Evolutionary conservation across 2,888 invertebrate species (phyloP).

Genomic region (Scaptomyza cyrtandrae): DNA sequence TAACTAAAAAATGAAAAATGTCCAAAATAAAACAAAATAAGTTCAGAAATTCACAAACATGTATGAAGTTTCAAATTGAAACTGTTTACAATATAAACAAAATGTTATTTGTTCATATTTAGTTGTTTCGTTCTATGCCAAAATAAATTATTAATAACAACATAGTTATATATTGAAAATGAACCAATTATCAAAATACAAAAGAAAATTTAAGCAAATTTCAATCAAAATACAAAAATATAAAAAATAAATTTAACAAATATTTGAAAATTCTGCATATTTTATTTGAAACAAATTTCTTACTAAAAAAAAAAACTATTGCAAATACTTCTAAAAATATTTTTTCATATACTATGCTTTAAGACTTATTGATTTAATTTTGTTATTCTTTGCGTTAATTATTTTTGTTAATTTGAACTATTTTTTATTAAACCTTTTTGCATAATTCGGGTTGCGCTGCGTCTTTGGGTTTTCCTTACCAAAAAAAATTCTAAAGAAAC

Average conservation of each 20-base stretch:
- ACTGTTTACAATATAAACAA: constrained; percentile 70
- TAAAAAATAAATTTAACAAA: constrained; percentile 19
- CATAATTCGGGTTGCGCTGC: constrained; percentile 70
- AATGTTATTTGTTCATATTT: constrained; percentile 78
- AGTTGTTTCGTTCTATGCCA: constrained; percentile 79
- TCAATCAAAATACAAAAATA: constrained; percentile 29
- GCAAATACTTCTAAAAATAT: constrained; percentile 75
- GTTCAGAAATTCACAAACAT: constrained; percentile 85
- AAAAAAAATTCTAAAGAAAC: constrained; percentile 21
- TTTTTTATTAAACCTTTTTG: constrained; percentile 41
- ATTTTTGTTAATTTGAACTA: constrained; percentile 36
- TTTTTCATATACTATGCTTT: constrained; percentile 66
- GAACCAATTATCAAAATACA: constrained; percentile 55
- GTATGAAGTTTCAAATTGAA: constrained; percentile 81
- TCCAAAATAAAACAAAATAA: constrained; percentile 66
- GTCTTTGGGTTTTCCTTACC: constrained; percentile 62
- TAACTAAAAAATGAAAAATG: constrained; percentile 87
- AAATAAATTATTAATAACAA: constrained; percentile 51
- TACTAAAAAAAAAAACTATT: constrained; percentile 68
- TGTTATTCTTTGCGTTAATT: constrained; percentile 51
- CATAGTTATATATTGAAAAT: constrained; percentile 54
- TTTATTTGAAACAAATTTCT: constrained; percentile 71
- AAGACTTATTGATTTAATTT: constrained; percentile 49
- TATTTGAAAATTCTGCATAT: constrained; percentile 79
- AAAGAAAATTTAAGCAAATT: constrained; percentile 43